Percentiles rank a stretch among this genome's conserved stretches.
Evolutionary conservation across 2,797 vertebrate species (phyloP).

Genomic region (Falco concolor): DNA sequence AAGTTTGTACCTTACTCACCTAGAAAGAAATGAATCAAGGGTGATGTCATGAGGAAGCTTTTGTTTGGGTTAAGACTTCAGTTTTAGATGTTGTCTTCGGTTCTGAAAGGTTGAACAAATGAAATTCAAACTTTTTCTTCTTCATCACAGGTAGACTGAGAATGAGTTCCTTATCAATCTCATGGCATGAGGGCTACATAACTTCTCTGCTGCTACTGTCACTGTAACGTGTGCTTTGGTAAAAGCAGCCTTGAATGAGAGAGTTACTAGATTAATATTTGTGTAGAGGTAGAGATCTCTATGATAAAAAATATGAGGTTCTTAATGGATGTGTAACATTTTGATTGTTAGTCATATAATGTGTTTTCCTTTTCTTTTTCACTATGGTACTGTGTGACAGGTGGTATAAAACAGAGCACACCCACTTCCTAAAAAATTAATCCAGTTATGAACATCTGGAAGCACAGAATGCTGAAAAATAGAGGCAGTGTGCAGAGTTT

Average conservation of each 20-base stretch:
- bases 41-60: not conserved
- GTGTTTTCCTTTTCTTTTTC: not conserved
- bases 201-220: not conserved
- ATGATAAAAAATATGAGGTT: not conserved
- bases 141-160: not conserved
- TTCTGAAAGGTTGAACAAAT: not conserved
- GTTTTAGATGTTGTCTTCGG: not conserved
- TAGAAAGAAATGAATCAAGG: accelerated
- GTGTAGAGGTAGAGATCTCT: not conserved
- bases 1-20: not conserved
- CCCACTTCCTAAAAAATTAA: not conserved
- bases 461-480: not conserved
- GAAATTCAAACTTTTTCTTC: not conserved
- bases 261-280: not conserved
- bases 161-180: not conserved
- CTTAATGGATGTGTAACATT: not conserved
- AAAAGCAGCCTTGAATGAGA: not conserved
- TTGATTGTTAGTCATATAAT: not conserved
- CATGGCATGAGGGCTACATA: not conserved
- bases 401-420: not conserved
- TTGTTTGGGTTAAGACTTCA: not conserved
- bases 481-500: not conserved
- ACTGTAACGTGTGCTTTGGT: not conserved
- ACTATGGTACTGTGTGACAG: not conserved
- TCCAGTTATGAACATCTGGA: constrained; percentile 3